Percentiles rank a stretch among this genome's conserved stretches.
Conservation (phyloP, 2,113 vertebrate genomes). For the Loxodonta africana region DNA sequence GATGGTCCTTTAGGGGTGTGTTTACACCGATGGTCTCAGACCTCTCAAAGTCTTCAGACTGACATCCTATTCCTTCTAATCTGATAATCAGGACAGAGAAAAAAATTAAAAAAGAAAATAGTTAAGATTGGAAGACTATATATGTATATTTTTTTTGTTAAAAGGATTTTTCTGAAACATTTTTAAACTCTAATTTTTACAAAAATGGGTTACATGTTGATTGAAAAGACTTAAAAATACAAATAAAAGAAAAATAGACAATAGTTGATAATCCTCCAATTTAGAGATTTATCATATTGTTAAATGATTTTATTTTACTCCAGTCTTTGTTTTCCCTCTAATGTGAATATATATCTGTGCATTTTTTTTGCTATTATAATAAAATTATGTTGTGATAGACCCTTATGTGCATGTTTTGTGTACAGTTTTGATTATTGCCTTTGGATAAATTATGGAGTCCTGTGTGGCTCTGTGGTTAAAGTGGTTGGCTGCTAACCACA, state of each 20-base stretch:
- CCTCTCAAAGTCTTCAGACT: not conserved
- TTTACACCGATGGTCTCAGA: not conserved
- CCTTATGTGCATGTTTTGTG: not conserved
- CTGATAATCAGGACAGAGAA: not conserved
- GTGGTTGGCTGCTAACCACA: too few species aligned
- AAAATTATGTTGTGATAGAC: not conserved
- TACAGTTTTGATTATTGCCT: conserved; percentile 36
- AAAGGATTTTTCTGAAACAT: not conserved
- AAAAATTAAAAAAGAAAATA: not conserved
- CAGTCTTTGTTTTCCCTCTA: not conserved
- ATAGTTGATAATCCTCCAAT: not conserved
- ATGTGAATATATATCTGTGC: not conserved
- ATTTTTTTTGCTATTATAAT: not conserved
- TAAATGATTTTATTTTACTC: conserved; percentile 17
- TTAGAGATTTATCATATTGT: not conserved
- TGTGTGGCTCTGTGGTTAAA: too few species aligned
- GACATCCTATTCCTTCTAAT: not conserved
- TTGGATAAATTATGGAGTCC: not conserved
- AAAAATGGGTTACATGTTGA: not conserved
- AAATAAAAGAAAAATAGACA: not conserved
- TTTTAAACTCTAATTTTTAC: conserved; percentile 25
- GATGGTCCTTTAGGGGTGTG: not conserved
- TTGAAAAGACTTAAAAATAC: not conserved
- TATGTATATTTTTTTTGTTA: not conserved
- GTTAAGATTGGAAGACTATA: not conserved